These are phyloP conservation scores for Cyanistes caeruleus DNA, from an alignment of 2,113 vertebrate species.

Conservation along the genomic window DNA sequence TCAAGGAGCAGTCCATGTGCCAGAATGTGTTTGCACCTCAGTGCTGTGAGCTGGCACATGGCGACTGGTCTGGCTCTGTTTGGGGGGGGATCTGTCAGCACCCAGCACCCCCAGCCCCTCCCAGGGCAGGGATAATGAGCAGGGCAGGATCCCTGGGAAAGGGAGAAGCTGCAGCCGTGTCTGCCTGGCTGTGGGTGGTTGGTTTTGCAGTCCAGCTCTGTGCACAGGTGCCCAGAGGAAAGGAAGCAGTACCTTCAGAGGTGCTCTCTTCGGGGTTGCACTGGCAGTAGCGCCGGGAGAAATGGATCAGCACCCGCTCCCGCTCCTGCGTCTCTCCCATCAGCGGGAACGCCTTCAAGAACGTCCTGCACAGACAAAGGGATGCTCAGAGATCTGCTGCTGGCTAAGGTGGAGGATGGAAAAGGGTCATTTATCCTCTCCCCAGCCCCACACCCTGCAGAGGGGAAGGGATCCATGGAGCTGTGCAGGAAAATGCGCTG, in stretches of 20 bases:
- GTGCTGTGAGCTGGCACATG: background rate
- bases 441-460: background rate
- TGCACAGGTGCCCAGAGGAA: background rate
- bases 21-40: background rate
- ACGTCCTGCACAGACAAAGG: slow-evolving; percentile 77
- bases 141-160: background rate
- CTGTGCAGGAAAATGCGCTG: background rate
- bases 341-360: slow-evolving; percentile 88
- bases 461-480: background rate
- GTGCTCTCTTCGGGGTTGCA: slow-evolving; percentile 87
- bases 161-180: background rate
- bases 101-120: background rate
- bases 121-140: background rate
- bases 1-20: background rate
- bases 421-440: background rate
- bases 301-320: slow-evolving; percentile 91
- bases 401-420: background rate
- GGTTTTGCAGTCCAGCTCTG: background rate
- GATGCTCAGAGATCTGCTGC: background rate
- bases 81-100: background rate
- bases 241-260: slow-evolving; percentile 71
- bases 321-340: slow-evolving; percentile 97
- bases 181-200: accelerated
- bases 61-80: background rate
- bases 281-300: slow-evolving; percentile 86